These are phyloP conservation scores for Aphrocallistes beatrix DNA, from an alignment of 37 sponge, comb jelly and placozoan species.

Conservation along the genomic window DNA sequence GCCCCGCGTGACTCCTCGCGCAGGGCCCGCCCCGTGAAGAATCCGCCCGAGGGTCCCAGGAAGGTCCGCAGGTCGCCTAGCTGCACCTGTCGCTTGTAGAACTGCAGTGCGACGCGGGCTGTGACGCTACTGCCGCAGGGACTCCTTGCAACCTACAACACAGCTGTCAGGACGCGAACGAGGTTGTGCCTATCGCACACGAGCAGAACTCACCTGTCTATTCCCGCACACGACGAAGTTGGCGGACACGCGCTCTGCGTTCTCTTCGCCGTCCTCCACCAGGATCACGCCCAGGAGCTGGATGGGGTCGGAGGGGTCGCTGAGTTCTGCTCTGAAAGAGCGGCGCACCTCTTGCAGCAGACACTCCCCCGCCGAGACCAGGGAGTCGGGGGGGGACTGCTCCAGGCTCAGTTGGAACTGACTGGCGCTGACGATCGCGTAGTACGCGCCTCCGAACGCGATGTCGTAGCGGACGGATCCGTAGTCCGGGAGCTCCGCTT, in stretches of 20 bases:
- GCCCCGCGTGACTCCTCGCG: slow-evolving; percentile 27
- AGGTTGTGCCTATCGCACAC: background rate
- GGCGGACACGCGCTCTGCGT: background rate
- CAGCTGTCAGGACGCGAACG: background rate
- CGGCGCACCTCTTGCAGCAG: slow-evolving; percentile 28
- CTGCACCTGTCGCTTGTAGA: slow-evolving; percentile 42
- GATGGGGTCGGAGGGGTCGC: slow-evolving; percentile 40
- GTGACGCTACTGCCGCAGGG: slow-evolving; percentile 69
- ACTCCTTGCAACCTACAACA: slow-evolving; percentile 48
- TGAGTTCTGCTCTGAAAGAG: slow-evolving; percentile 30
- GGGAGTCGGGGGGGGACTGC: slow-evolving; percentile 12
- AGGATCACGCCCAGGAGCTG: slow-evolving; percentile 63
- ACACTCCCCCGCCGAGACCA: slow-evolving; percentile 26
- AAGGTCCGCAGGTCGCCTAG: slow-evolving; percentile 22
- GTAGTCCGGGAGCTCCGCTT: slow-evolving; percentile 16
- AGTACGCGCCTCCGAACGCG: slow-evolving; percentile 69
- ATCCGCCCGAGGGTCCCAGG: slow-evolving; percentile 20
- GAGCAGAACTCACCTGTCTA: slow-evolving; percentile 23
- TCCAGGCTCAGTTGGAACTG: slow-evolving; percentile 48
- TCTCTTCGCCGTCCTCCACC: slow-evolving; percentile 32
- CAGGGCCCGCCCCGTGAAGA: slow-evolving; percentile 46
- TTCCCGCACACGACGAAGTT: slow-evolving; percentile 55
- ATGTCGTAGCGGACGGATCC: slow-evolving; percentile 53
- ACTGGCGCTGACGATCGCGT: slow-evolving; percentile 39
- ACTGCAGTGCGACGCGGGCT: slow-evolving; percentile 62